Base-by-base conservation (phyloP, 1,140 invertebrate genomes). In the Gonatopus flavifemur region DNA sequence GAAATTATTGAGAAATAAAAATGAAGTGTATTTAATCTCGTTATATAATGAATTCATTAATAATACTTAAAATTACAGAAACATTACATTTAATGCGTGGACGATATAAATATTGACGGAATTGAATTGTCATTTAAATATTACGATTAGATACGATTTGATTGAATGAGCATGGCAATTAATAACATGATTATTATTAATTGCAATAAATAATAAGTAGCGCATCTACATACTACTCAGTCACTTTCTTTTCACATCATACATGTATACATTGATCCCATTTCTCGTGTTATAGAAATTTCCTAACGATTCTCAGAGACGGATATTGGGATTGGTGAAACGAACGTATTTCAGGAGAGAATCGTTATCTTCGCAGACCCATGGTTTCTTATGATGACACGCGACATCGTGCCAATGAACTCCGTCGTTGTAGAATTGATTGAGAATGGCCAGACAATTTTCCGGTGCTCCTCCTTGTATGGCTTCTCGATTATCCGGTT, bases 341-440 rank as follows among this genome's bases (percentile, higher is more conserved):
- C 86, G 80, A 25, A 90, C 86, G 70, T 91, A 91, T 80, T 88
- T 88, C 15, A 93, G 69, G 4, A 93, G 82, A 15, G 86, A 83
- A 48, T 89, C 87, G 66, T 89, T 90, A 59, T 91, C 89, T 71
- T 92, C 90, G 66, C 90, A 92, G 13, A 91, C 86, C 74, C 87
- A 89, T 2, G 88, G 85, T 72, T 92, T 92, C 63, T 85, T 84
- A 67, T 91, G 89, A 65, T 91, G 88, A 65, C 90, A 92, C 54
- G 88, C 88, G 16, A 92, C 89, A 62, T 92, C 90, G 64, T 92
- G 90, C 89, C 89, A 92, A 66, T 91, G 87, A 30, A 91, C 87
- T 18, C 89, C 88, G 62, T 92, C 90, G 42, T 90, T 89, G 80
- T 91, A 91, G 78, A 91, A 91, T 62, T 91, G 86, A 70, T 92